Evolutionary conservation across 2,113 vertebrate genomes (phyloP).

Genomic region (Pteronura brasiliensis): DNA sequence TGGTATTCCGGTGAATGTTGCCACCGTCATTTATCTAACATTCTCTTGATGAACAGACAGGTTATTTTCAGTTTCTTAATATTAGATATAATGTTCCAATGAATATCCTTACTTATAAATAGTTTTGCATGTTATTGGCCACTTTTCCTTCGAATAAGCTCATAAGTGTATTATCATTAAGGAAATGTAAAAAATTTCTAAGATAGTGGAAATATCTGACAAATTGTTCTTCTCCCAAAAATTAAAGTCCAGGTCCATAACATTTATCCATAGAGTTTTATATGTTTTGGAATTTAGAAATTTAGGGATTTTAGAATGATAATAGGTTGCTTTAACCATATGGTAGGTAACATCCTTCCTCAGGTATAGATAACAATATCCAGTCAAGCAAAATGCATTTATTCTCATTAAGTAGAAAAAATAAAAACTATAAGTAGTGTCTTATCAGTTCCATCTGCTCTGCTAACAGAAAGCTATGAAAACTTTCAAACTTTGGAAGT

Average conservation of each 20-base stretch:
- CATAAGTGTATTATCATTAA: not conserved
- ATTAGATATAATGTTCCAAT: not conserved
- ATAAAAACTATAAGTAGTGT: not conserved
- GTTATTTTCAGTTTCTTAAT: not conserved
- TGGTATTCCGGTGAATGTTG: not conserved
- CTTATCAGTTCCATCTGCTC: not conserved
- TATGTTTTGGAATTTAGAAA: not conserved
- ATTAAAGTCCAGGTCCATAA: not conserved
- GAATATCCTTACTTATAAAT: not conserved
- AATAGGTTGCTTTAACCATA: not conserved
- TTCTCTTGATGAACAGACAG: not conserved
- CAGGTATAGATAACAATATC: not conserved
- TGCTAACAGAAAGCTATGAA: not conserved
- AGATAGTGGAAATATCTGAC: not conserved
- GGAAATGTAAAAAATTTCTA: not conserved
- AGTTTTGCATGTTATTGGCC: not conserved
- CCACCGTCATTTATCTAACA: not conserved
- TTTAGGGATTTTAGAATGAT: not conserved
- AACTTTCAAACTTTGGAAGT: not conserved
- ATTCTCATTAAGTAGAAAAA: not conserved
- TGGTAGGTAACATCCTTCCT: not conserved
- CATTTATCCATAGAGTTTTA: not conserved
- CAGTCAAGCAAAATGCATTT: not conserved
- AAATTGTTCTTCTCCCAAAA: not conserved
- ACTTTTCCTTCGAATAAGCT: not conserved